Evolutionary conservation across 1,140 invertebrate genomes (phyloP).

Genomic region (Drosophila paulistorum): DNA sequence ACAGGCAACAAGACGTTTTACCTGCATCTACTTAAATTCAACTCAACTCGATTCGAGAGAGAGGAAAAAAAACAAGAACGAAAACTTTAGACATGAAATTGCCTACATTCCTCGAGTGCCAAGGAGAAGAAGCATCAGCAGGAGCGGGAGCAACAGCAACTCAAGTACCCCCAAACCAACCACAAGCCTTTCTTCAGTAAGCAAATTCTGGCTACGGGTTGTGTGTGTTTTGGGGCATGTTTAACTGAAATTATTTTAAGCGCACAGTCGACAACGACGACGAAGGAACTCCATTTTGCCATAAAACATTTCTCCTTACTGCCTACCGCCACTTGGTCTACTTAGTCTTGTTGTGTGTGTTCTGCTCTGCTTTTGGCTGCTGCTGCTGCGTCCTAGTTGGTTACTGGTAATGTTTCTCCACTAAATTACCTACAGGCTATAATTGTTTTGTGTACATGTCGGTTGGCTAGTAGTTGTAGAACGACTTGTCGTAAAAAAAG

Average conservation of each 20-base stretch:
- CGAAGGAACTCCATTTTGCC: slow-evolving; percentile 34
- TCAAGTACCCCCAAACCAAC: slow-evolving; percentile 1
- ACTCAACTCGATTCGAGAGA: slow-evolving; percentile 2
- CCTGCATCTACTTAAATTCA: slow-evolving; percentile 38
- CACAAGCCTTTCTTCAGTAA: slow-evolving; percentile 21
- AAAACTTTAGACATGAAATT: slow-evolving; percentile 55
- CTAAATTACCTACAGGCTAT: slow-evolving; percentile 64
- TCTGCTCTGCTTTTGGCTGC: slow-evolving; percentile 13
- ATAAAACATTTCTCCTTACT: slow-evolving; percentile 43
- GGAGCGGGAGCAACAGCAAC: background rate
- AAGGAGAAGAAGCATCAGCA: background rate
- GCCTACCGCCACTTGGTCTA: background rate
- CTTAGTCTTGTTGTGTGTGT: slow-evolving; percentile 8
- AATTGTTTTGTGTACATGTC: slow-evolving; percentile 63
- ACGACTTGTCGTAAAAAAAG: slow-evolving; percentile 9
- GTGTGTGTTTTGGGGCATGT: slow-evolving; percentile 47
- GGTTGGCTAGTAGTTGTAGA: background rate
- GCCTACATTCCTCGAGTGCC: slow-evolving; percentile 35
- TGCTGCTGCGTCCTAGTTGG: slow-evolving; percentile 14
- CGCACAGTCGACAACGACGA: slow-evolving; percentile 7
- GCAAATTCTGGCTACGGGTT: slow-evolving; percentile 40
- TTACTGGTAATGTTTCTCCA: slow-evolving; percentile 46
- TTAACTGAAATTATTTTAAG: slow-evolving; percentile 68
- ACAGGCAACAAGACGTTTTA: slow-evolving; percentile 35
- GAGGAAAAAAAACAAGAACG: background rate